These are phyloP conservation scores for Corythaeola cristata DNA, from an alignment of 2,113 vertebrate genomes.

Conservation along the genomic window DNA sequence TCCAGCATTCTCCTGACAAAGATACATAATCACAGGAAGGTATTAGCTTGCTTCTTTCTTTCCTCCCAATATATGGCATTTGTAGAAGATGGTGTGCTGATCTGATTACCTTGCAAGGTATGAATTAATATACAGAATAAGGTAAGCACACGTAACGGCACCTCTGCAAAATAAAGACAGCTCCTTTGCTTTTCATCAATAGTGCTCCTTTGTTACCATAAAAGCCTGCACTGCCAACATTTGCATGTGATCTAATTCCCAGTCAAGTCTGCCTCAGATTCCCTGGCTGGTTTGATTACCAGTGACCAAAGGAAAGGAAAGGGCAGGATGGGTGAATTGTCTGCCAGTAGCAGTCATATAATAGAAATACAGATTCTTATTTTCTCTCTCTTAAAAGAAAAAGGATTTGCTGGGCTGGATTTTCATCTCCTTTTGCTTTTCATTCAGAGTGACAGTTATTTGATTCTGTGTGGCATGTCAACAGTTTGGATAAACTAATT, in stretches of 20 bases:
- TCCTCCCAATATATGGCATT: not conserved
- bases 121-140: not conserved
- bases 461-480: not conserved
- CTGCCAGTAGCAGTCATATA: not conserved
- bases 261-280: not conserved
- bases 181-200: not conserved
- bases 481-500: not conserved
- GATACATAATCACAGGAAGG: not conserved
- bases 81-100: not conserved
- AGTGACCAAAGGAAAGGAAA: not conserved
- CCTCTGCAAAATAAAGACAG: not conserved
- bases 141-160: not conserved
- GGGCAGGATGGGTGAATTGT: not conserved
- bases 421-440: not conserved
- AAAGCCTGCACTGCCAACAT: not conserved
- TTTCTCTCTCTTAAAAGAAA: not conserved
- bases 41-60: not conserved
- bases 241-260: not conserved
- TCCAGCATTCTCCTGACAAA: not conserved
- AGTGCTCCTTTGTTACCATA: not conserved
- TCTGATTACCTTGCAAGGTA: not conserved
- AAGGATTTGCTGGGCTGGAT: not conserved
- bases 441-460: not conserved
- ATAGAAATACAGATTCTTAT: not conserved
- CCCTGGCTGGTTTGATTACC: not conserved